Percentiles rank a stretch among this genome's conserved stretches.
These are phyloP conservation scores for Chromoteleia sp. DNA, from an alignment of 2,888 invertebrate species.

Conservation along the genomic window DNA sequence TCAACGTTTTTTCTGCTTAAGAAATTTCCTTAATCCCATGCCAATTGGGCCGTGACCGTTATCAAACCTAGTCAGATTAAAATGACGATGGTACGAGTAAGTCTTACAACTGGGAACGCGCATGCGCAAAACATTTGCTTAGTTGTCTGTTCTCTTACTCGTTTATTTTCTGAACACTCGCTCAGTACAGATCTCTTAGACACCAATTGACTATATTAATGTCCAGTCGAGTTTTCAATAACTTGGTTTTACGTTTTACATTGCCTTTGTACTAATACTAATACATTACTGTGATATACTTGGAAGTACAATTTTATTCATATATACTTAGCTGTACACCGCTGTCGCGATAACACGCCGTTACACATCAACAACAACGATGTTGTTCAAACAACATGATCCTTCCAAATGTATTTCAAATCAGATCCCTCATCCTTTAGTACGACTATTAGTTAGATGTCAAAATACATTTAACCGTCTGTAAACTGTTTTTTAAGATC, in stretches of 20 bases:
- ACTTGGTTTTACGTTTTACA: conserved; percentile 69
- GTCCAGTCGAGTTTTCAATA: conserved; percentile 71
- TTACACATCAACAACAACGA: conserved; percentile 48
- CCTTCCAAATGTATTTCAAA: conserved; percentile 57
- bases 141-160: conserved; percentile 31
- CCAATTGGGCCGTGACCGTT: no score
- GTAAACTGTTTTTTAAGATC: no score
- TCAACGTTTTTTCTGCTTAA: no score
- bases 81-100: not conserved
- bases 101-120: conserved; percentile 28
- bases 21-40: no score
- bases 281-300: conserved; percentile 61
- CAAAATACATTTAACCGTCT: no score
- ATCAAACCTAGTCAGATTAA: not conserved
- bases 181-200: conserved; percentile 72
- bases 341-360: conserved; percentile 69
- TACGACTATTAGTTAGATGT: conserved; percentile 31
- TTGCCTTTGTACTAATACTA: conserved; percentile 69
- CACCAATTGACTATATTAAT: conserved; percentile 74
- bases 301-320: conserved; percentile 62
- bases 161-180: conserved; percentile 62
- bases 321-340: conserved; percentile 65
- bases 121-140: conserved; percentile 37
- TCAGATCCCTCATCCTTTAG: conserved; percentile 30
- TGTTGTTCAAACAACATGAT: conserved; percentile 57